phyloP scores from a whole-genome alignment of 2,797 vertebrate species.

The Sparus aurata region DNA sequence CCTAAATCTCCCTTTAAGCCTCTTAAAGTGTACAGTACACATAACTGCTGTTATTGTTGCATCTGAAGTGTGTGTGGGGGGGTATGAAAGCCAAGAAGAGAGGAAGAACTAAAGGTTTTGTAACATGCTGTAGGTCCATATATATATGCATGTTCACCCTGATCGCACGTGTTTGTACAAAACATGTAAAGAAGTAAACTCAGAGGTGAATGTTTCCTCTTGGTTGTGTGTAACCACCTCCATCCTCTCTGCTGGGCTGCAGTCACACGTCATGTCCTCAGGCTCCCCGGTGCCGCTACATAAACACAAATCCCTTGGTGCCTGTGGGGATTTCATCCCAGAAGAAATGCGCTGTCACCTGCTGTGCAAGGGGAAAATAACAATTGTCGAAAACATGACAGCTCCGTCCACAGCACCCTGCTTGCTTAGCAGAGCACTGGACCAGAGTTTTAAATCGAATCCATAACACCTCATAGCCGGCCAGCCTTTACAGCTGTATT shows the following conservation, averaged over 20 bases:
- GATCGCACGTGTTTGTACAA: background rate
- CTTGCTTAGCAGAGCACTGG: slow-evolving; percentile 54
- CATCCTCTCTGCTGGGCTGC: slow-evolving; percentile 59
- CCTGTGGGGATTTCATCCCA: slow-evolving; percentile 77
- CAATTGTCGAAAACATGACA: slow-evolving; percentile 77
- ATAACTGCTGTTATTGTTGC: slow-evolving; percentile 34
- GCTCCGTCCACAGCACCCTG: slow-evolving; percentile 49
- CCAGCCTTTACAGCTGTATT: slow-evolving; percentile 1
- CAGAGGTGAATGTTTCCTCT: slow-evolving; percentile 7
- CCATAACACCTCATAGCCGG: slow-evolving; percentile 29
- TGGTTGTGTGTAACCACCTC: slow-evolving; percentile 50
- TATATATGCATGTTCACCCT: slow-evolving; percentile 14
- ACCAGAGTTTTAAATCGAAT: slow-evolving; percentile 41
- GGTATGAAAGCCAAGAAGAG: background rate
- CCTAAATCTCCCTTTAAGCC: slow-evolving; percentile 72
- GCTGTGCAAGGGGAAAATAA: slow-evolving; percentile 81
- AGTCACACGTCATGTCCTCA: slow-evolving; percentile 76
- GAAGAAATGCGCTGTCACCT: slow-evolving; percentile 79
- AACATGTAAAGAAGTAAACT: background rate
- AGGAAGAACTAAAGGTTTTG: background rate
- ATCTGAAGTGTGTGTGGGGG: slow-evolving; percentile 15
- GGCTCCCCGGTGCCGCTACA: slow-evolving; percentile 66
- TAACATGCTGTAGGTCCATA: background rate
- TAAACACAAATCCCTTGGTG: slow-evolving; percentile 79
- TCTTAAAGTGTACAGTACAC: slow-evolving; percentile 65